Evolutionary conservation across 1,140 invertebrate species (phyloP).

Genomic region (Drosophila sp.): DNA sequence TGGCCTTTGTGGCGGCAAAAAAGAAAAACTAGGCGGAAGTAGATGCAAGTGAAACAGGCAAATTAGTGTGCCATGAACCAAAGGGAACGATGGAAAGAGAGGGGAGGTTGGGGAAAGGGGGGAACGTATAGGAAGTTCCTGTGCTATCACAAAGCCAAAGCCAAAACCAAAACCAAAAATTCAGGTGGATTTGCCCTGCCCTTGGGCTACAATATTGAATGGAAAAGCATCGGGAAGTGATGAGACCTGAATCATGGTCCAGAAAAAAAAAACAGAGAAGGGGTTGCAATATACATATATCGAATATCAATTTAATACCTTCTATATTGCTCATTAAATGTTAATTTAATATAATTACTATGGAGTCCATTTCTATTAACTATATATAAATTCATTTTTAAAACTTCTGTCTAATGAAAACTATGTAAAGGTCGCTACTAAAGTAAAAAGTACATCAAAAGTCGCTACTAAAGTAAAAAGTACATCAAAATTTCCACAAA

Average conservation of each 20-base stretch:
- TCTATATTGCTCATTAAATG: no score
- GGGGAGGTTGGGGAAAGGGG: not conserved
- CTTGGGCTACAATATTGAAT: constrained; percentile 40
- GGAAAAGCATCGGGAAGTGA: constrained; percentile 8
- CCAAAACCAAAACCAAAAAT: constrained; percentile 37
- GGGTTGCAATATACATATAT: not conserved
- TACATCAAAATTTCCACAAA: no score
- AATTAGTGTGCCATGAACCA: constrained; percentile 15
- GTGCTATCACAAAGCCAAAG: constrained; percentile 23
- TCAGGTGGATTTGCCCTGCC: constrained; percentile 34
- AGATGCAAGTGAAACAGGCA: constrained; percentile 25
- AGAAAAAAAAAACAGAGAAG: constrained; percentile 1
- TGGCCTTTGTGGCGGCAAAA: constrained; percentile 11
- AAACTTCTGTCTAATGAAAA: no score
- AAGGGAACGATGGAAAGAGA: not conserved
- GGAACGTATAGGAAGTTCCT: constrained; percentile 1
- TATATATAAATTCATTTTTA: no score
- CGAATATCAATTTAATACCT: no score
- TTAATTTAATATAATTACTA: no score
- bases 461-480: no score
- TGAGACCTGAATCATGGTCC: not conserved
- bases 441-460: no score
- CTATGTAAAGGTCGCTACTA: no score
- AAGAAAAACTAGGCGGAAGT: constrained; percentile 7
- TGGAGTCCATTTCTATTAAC: no score